These are phyloP conservation scores for Esox masquinongy DNA, from an alignment of 2,797 vertebrate genomes.

Conservation along the genomic window DNA sequence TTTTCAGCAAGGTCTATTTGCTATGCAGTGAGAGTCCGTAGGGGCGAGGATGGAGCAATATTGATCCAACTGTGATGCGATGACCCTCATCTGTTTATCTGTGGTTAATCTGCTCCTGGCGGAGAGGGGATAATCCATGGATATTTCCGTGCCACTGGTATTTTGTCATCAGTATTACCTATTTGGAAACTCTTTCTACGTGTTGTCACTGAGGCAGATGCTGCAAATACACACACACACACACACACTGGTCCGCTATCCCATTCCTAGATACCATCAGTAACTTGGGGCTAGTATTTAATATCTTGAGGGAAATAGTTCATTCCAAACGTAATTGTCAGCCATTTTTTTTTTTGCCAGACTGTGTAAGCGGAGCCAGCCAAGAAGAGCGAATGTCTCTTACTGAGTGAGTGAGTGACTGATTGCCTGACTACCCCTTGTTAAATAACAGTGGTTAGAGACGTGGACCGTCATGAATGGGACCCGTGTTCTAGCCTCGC, in stretches of 20 bases:
- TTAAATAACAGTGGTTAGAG: too few relatives aligned
- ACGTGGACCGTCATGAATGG: too few relatives aligned
- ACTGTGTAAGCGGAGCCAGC: too few relatives aligned
- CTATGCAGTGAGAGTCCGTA: background rate
- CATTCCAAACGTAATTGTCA: constrained; percentile 7
- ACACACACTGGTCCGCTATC: background rate
- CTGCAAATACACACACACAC: background rate
- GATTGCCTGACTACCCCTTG: too few relatives aligned
- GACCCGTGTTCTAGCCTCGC: too few relatives aligned
- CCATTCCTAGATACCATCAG: background rate
- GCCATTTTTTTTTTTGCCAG: background rate
- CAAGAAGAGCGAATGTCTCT: too few relatives aligned
- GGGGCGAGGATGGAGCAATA: constrained; percentile 14
- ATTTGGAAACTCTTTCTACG: constrained; percentile 11
- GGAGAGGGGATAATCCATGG: constrained; percentile 2
- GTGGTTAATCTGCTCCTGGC: constrained; percentile 14
- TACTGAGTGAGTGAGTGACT: too few relatives aligned
- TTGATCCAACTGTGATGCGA: constrained; percentile 23
- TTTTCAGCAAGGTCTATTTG: background rate
- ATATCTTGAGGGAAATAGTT: constrained; percentile 16
- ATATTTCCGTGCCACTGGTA: constrained; percentile 1
- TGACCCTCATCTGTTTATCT: constrained; percentile 18
- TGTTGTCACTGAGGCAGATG: constrained; percentile 8
- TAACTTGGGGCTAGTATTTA: background rate
- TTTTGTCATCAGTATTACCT: constrained; percentile 7